Conservation (phyloP, 64 coral and sea anemone genomes). For the Dendronephthya gigantea region DNA sequence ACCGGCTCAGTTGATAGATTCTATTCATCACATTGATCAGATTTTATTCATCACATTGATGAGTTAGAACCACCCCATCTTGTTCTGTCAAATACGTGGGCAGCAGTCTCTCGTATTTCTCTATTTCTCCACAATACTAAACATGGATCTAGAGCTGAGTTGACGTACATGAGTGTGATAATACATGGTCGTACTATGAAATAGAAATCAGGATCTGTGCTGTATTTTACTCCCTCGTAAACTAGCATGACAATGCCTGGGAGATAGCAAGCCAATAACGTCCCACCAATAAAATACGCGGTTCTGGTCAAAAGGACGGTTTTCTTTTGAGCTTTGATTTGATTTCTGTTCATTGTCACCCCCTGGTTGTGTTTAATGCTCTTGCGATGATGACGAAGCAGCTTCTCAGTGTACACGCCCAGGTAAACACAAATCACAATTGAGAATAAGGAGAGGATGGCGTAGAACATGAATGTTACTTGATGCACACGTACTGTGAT, state of each 20-base stretch:
- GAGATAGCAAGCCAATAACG: not conserved
- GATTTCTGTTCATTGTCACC: not conserved
- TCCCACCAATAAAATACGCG: not conserved
- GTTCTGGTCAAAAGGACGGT: not conserved
- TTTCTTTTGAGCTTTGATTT: not conserved
- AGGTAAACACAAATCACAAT: not conserved
- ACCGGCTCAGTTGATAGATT: too few relatives aligned
- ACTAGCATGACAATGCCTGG: not conserved
- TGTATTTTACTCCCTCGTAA: not conserved
- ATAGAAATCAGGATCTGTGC: not conserved
- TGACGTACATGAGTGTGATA: not conserved
- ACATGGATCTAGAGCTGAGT: not conserved
- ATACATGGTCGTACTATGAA: not conserved
- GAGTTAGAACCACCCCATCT: not conserved
- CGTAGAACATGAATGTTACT: not conserved
- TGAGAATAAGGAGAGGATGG: not conserved
- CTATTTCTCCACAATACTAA: not conserved
- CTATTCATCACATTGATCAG: too few relatives aligned
- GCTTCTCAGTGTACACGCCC: not conserved
- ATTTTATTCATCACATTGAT: not conserved
- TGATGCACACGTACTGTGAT: not conserved
- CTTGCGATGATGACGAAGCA: not conserved
- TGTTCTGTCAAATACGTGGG: not conserved
- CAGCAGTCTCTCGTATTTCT: not conserved
- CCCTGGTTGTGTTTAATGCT: not conserved